Conservation (phyloP, 2,113 vertebrate species). For the Ciconia stormi region DNA sequence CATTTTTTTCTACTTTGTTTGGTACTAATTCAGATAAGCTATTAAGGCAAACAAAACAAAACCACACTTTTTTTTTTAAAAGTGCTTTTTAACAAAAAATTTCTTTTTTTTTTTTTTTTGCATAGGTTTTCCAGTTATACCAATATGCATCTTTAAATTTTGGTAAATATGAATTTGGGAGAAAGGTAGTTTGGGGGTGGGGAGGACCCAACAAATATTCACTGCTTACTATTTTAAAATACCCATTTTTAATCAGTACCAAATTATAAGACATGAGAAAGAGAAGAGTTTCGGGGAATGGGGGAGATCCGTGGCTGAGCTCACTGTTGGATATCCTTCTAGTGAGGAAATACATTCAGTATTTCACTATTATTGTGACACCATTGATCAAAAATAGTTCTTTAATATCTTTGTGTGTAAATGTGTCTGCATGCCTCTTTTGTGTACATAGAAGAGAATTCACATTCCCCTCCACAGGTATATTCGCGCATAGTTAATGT, state of each 20-base stretch:
- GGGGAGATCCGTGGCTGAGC: neutral
- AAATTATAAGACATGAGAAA: neutral
- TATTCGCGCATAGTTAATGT: neutral
- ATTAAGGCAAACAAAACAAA: neutral
- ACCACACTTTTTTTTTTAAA: neutral
- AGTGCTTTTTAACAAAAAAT: neutral
- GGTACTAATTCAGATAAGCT: neutral
- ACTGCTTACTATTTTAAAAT: neutral
- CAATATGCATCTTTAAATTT: neutral
- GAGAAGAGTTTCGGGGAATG: neutral
- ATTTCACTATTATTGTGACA: neutral
- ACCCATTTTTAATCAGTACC: neutral
- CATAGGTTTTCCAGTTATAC: neutral
- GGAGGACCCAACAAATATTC: neutral
- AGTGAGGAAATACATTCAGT: neutral
- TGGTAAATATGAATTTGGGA: neutral
- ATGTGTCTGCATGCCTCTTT: neutral
- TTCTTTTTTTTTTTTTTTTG: accelerated
- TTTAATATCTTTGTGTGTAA: neutral
- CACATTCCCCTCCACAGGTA: accelerated
- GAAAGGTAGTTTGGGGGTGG: neutral
- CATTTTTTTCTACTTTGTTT: neutral
- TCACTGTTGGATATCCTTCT: neutral
- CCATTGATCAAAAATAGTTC: neutral
- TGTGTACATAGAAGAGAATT: neutral